Evolutionary conservation across 2,888 invertebrate genomes (phyloP).

Genomic region (Hypomecis punctinalis): DNA sequence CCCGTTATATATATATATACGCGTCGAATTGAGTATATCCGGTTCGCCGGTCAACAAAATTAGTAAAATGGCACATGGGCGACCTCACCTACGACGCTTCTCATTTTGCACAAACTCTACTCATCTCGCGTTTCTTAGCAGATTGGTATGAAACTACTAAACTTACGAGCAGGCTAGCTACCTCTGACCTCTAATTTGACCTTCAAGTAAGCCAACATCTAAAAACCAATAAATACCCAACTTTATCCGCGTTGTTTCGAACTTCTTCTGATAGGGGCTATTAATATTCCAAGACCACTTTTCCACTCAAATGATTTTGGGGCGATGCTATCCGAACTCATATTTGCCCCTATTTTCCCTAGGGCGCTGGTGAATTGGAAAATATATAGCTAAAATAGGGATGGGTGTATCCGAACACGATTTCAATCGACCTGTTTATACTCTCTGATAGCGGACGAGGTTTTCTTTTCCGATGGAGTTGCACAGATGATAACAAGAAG

Average conservation of each 20-base stretch:
- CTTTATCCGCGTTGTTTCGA: constrained; percentile 40
- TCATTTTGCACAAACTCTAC: no score
- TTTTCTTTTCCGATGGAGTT: not conserved
- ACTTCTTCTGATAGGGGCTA: constrained; percentile 41
- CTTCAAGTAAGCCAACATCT: constrained; percentile 17
- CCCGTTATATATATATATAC: no score
- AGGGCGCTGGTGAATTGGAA: constrained; percentile 38
- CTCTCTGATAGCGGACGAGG: not conserved
- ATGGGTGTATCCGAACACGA: constrained; percentile 15
- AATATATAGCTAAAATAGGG: constrained; percentile 35
- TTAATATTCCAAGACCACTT: constrained; percentile 53
- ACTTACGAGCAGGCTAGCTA: not conserved
- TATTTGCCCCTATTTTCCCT: constrained; percentile 45
- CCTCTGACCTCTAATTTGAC: constrained; percentile 4
- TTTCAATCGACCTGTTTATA: constrained; percentile 13
- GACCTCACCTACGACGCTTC: no score
- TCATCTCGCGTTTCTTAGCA: no score
- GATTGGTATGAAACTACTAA: not conserved
- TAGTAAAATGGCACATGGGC: no score
- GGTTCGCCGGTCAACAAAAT: no score
- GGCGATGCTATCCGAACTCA: constrained; percentile 42
- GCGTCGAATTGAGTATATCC: no score
- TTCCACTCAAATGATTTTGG: constrained; percentile 51
- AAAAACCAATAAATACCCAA: constrained; percentile 39
- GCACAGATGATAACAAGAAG: no score